Base-by-base conservation (phyloP, 2,797 vertebrate species). In the Ceryle rudis region DNA sequence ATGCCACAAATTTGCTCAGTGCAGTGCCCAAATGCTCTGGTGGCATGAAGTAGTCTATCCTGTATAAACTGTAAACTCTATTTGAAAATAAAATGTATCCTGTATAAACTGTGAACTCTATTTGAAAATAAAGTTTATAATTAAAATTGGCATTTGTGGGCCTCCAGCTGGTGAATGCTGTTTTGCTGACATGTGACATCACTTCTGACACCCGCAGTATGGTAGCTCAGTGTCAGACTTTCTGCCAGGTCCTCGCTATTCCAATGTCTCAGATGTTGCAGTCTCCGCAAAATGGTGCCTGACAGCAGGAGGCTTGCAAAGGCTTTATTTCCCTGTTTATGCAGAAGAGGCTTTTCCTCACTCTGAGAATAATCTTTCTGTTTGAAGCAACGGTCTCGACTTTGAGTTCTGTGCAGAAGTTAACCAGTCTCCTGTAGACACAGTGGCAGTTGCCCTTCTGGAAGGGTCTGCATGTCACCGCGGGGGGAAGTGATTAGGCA, bases 91-190 rank as follows among this genome's bases (percentile, higher is more conserved):
- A 95, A 94, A 41, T 41, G 19, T 20, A 91, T 61, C 62, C 84
- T 57, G 33, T 31, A 51, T 91, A 92, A 96, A 93, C 94, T 70
- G 74, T 75, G 92, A 96, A 78, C 81, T 89, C 85, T 62, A 92
- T 94, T 91, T 92, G 75, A 51, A 97, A 94, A 97, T 93, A 93
- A 95, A 94, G 78, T 96, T 96, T 90, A 66, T 91, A 94, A 95
- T 96, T 93, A 82, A 95, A 95, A 94, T 89, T 95, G 96, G 75
- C 93, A 92, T 89, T 95, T 82, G 84, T 49, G 75, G 85, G 75
- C 66, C 89, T 95, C 96, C 97, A 97, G 97, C 95, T 97, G 97
- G 95, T 84, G 91, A 66, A 58, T 86, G 81, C 80, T 94, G 83
- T 67, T 95, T 86, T 95, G 93, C 94, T 89, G 96, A 93, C 39